phyloP scores from a whole-genome alignment of 2,797 vertebrate species.

The Galago senegalensis region DNA sequence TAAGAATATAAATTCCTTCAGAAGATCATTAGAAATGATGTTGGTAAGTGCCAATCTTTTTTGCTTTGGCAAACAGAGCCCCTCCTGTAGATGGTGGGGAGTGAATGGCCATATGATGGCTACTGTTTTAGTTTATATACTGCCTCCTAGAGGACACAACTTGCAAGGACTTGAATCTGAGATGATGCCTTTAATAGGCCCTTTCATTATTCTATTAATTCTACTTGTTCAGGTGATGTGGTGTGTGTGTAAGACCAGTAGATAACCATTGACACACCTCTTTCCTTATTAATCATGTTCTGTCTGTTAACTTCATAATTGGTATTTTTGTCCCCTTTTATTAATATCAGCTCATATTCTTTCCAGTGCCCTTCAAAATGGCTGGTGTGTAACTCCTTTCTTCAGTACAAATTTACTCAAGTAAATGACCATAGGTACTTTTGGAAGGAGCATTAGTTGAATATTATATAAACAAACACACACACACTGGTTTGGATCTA shows the following conservation, averaged over 20 bases:
- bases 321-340: background rate
- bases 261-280: background rate
- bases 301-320: background rate
- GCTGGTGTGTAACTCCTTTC: background rate
- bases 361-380: background rate
- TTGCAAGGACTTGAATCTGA: background rate
- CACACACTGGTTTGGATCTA: background rate
- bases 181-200: background rate
- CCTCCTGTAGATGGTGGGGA: background rate
- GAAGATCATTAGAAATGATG: background rate
- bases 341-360: constrained; percentile 14
- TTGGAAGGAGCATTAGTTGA: background rate
- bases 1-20: constrained; percentile 21
- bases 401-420: background rate
- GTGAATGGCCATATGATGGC: background rate
- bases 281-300: background rate
- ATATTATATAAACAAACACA: background rate
- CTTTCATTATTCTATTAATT: constrained; percentile 27
- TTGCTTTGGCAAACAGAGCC: background rate
- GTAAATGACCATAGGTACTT: background rate
- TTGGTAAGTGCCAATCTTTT: background rate
- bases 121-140: background rate
- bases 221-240: background rate
- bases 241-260: background rate
- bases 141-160: background rate